Evolutionary conservation across 2,888 invertebrate species (phyloP), one percentile per base, ranked within the genome.

Genomic region (Boloria selene): DNA sequence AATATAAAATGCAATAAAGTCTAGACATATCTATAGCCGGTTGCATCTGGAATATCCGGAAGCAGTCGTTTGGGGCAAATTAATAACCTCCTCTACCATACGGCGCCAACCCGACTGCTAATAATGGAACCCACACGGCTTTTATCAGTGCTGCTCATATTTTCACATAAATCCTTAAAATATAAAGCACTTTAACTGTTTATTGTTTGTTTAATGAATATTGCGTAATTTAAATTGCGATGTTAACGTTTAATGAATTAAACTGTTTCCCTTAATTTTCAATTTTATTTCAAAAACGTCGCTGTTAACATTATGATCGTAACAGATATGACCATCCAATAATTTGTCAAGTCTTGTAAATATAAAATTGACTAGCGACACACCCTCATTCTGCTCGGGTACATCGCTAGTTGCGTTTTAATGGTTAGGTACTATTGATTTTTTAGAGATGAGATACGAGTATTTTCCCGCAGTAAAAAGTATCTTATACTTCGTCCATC

Each of bases 1-100:
- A 31, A 53, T 53, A 64, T 31, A 50, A 53, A 31, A 60, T 49
- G 31, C 17, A 55, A 55, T 54, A 62, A 26, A 31, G 54, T 55
- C 38, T 62, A 62, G 38, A 38, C 18, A 47, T 47, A 47, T 62
- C 47, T 51, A 42, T 64, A 64, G 26, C 47, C 10, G 31, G 52
- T 38, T 52, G 58, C 44, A 64, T 52, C 76, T 78, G 79, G 81
- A 76, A 75, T 78, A 80, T 78, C 79, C 74, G 76, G 76, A 77
- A 70, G 74, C 77, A 80, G 77, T 82, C 79, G 80, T 84, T 85
- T 78, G 78, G 78, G 77, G 78, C 79, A 82, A 81, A 86, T 87
- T 86, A 85, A 87, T 87, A 86, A 86, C 78, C 82, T 80, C 82
- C 80, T 82, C 80, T 77, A 78, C 81, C 78, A 80, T 79, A 72